Base-by-base conservation (phyloP, 2,113 vertebrate species). In the Sus scrofa region DNA sequence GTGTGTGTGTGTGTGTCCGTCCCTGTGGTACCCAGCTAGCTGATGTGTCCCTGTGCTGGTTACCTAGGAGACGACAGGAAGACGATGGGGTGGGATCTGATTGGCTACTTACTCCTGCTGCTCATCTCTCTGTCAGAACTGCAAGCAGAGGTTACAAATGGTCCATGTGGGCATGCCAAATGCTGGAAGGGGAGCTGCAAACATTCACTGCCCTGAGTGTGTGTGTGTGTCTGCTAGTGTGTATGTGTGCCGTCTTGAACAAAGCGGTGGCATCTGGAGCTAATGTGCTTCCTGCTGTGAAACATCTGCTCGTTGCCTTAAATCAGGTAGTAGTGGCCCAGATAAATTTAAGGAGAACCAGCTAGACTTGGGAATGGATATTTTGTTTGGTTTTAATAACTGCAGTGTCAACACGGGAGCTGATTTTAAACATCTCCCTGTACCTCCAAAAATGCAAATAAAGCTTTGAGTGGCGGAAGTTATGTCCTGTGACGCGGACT, bases 41-140 rank as follows among this genome's bases (percentile, higher is more conserved):
- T 94, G 98, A 97, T 98, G 98, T 58, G 73, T 98, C 97, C 98
- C 97, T 0, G 12, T 91, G 97, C 96, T 84, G 73, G 99, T 99
- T 99, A 98, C 98, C 99, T 98, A 98, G 99, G 99, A 98, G 98
- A 99, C 99, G 98, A 96, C 91, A 92, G 98, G 97, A 98, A 97
- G 98, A 98, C 93, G 79, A 89, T 97, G 97, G 95, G 96, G 96
- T 86, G 86, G 96, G 58, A 98, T 97, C 94, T 97, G 91, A 98
- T 98, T 98, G 98, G 98, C 97, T 98, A 83, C 65, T 98, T 85
- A 88, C 89, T 95, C 20, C 74, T 13, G 52, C 97, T 96, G 97
- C 93, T 98, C 98, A 94, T 97, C 96, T 97, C 83, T 89, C 94
- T 95, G 93, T 98, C 95, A 98, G 92, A 94, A 84, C 94, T 52